A percentile compares a stretch with the other conserved stretches of the same genome.
phyloP scores from a whole-genome alignment of 37 sponge, comb jelly and placozoan species.

The Eunapius fragilis region DNA sequence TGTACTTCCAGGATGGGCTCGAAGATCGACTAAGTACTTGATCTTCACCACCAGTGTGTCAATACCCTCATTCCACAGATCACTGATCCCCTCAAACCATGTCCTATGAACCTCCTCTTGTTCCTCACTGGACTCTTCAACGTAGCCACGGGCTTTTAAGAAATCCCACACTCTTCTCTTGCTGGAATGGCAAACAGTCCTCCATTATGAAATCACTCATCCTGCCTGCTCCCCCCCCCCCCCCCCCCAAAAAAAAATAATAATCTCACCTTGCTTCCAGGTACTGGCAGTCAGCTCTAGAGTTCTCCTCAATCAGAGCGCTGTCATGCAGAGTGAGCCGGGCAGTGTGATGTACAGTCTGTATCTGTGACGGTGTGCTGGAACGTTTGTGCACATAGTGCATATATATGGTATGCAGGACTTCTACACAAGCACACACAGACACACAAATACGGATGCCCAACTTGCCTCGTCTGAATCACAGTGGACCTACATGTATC shows the following conservation, averaged over 20 bases:
- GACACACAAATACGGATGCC: background rate
- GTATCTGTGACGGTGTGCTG: background rate
- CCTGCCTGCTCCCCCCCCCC: too few species aligned
- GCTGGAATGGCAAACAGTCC: background rate
- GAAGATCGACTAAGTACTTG: background rate
- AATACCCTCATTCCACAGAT: background rate
- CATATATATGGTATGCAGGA: background rate
- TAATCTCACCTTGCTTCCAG: background rate
- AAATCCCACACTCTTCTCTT: background rate
- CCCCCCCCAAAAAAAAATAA: too few species aligned
- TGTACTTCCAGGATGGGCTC: background rate
- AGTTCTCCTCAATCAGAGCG: background rate
- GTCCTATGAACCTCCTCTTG: background rate
- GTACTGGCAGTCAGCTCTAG: background rate
- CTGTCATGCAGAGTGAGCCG: background rate
- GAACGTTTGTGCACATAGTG: background rate
- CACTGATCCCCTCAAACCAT: background rate
- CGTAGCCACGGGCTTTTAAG: background rate
- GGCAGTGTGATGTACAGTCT: background rate
- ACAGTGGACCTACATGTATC: background rate
- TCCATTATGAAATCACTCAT: background rate
- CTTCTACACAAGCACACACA: background rate
- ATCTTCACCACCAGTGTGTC: background rate
- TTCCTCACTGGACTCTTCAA: background rate
- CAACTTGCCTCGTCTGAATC: background rate